Conservation (phyloP, 2,113 vertebrate species). For the Sinocyclocheilus maitianheensis region DNA sequence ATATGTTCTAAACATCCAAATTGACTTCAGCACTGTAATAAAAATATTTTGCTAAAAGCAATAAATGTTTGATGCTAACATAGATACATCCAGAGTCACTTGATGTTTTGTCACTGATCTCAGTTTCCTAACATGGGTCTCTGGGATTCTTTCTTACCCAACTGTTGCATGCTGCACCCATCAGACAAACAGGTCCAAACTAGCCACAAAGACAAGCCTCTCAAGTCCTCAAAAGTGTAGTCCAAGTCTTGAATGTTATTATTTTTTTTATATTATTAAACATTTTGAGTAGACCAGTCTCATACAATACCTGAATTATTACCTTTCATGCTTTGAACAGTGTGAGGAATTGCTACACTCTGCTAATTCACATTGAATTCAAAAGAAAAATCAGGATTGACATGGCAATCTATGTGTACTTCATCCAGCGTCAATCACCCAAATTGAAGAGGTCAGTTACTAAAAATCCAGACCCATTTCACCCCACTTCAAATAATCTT, state of each 20-base stretch:
- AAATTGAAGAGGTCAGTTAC: neutral
- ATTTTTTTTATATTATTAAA: neutral
- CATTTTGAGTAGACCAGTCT: neutral
- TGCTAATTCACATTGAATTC: neutral
- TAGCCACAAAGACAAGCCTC: neutral
- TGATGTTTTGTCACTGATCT: neutral
- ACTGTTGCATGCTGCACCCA: neutral
- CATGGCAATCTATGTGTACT: neutral
- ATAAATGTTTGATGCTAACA: neutral
- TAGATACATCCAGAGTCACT: neutral
- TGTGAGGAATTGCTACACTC: neutral
- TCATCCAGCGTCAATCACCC: neutral
- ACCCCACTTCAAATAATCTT: constrained; percentile 6
- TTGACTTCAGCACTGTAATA: neutral
- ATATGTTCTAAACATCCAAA: too few relatives aligned
- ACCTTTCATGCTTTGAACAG: neutral
- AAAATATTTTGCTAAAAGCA: neutral
- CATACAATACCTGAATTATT: neutral
- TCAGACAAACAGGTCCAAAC: neutral
- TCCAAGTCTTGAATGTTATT: neutral
- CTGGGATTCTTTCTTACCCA: neutral
- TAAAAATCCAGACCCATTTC: neutral
- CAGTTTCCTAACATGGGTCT: neutral
- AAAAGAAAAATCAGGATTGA: neutral
- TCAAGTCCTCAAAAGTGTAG: neutral